These are phyloP conservation scores for Ophiodon elongatus DNA, from an alignment of 2,113 vertebrate species.

Conservation along the genomic window DNA sequence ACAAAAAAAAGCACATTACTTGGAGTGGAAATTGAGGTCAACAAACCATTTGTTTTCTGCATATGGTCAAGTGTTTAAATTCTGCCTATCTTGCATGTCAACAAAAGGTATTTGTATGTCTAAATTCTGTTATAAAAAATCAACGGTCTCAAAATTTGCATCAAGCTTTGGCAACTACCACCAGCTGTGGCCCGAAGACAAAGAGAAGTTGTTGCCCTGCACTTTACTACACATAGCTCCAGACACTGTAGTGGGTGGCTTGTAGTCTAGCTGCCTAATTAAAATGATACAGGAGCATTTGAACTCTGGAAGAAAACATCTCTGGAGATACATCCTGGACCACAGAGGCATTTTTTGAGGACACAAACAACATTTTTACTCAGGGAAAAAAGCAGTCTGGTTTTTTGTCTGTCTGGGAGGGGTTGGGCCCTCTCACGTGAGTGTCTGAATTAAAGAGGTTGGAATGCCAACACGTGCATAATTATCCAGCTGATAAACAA, in stretches of 20 bases:
- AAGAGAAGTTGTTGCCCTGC: neutral
- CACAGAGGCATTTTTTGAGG: conserved; percentile 11
- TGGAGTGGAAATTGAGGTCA: conserved; percentile 9
- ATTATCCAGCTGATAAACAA: conserved; percentile 21
- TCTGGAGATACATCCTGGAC: conserved; percentile 1
- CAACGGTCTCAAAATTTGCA: neutral
- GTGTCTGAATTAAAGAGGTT: conserved; percentile 24
- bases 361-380: neutral
- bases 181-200: neutral
- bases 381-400: conserved; percentile 6
- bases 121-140: neutral
- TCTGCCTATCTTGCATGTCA: neutral
- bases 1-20: conserved; percentile 4
- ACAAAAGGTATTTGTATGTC: neutral
- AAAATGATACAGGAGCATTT: neutral
- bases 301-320: conserved; percentile 9
- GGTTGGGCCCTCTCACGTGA: conserved; percentile 21
- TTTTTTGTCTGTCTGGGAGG: conserved; percentile 15
- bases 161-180: neutral
- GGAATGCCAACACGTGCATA: conserved; percentile 10
- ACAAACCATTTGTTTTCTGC: neutral
- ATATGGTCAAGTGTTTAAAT: neutral
- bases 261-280: neutral
- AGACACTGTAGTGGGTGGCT: conserved; percentile 8
- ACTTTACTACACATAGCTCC: neutral